phyloP scores from a whole-genome alignment of 1,140 invertebrate genomes.

The Elysia chlorotica region DNA sequence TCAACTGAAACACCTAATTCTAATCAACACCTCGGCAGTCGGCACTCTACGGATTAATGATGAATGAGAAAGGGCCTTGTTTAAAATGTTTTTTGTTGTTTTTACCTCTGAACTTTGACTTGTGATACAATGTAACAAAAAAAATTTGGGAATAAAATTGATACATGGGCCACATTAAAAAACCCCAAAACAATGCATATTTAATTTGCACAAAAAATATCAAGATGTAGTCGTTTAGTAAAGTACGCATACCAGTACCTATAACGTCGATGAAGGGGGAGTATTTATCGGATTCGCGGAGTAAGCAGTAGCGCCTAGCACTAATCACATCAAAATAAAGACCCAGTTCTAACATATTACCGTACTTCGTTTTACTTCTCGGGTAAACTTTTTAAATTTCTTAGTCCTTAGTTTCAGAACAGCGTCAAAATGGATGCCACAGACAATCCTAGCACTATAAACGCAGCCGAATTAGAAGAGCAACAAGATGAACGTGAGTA shows the following conservation, averaged over 20 bases:
- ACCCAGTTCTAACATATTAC: not conserved
- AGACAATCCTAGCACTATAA: not conserved
- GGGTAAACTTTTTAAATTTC: not conserved
- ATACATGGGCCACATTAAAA: not conserved
- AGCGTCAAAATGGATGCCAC: slow-evolving; percentile 15
- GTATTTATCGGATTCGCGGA: too few species aligned
- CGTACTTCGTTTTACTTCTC: not conserved
- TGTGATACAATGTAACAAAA: not conserved
- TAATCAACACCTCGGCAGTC: too few species aligned
- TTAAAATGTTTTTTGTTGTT: too few species aligned
- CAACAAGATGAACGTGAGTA: not conserved
- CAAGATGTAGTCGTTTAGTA: not conserved
- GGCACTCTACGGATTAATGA: too few species aligned
- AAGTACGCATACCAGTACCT: not conserved
- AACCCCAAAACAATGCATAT: not conserved
- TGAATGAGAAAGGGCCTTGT: too few species aligned
- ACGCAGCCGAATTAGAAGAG: not conserved
- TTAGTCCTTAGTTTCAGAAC: slow-evolving; percentile 9
- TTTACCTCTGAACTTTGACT: not conserved
- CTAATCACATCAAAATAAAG: not conserved
- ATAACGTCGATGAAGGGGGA: too few species aligned
- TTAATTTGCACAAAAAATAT: not conserved
- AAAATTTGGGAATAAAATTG: not conserved
- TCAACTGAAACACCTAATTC: too few species aligned
- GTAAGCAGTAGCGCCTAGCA: too few species aligned